Evolutionary conservation across 2,888 invertebrate genomes (phyloP).

Genomic region (Lacanobia oleracea): DNA sequence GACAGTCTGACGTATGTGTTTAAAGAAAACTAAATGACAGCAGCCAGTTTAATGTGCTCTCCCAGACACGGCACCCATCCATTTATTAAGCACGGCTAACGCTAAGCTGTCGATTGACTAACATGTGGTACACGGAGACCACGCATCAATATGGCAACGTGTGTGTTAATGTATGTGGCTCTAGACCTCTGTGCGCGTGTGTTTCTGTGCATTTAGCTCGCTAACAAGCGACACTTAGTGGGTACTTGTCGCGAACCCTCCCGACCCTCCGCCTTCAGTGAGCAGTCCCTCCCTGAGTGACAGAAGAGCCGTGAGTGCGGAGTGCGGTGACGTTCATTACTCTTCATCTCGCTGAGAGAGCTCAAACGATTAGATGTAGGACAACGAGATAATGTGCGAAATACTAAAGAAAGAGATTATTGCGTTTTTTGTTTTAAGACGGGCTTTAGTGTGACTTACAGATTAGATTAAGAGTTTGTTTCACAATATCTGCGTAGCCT

Average conservation of each 20-base stretch:
- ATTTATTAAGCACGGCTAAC: neutral
- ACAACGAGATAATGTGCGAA: conserved; percentile 10
- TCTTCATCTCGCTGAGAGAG: conserved; percentile 42
- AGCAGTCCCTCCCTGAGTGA: conserved; percentile 38
- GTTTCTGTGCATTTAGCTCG: conserved; percentile 4
- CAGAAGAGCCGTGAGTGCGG: conserved; percentile 2
- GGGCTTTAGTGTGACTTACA: neutral
- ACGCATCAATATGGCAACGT: no score
- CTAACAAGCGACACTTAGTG: conserved; percentile 47
- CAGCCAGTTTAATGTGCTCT: neutral
- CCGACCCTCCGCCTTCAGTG: conserved; percentile 12
- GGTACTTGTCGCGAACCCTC: conserved; percentile 18
- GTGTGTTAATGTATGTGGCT: neutral
- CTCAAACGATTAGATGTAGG: conserved; percentile 29
- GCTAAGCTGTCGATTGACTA: no score
- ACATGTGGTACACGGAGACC: neutral
- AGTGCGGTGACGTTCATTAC: conserved; percentile 42
- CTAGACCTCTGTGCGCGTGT: neutral
- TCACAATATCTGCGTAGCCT: neutral
- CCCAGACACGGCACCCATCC: neutral
- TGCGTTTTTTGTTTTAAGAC: neutral
- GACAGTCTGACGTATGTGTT: no score
- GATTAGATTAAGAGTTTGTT: neutral
- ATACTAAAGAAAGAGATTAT: conserved; percentile 19
- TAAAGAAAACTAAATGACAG: no score